These are phyloP conservation scores for Otus scops DNA, from an alignment of 2,797 vertebrate genomes.

Conservation along the genomic window DNA sequence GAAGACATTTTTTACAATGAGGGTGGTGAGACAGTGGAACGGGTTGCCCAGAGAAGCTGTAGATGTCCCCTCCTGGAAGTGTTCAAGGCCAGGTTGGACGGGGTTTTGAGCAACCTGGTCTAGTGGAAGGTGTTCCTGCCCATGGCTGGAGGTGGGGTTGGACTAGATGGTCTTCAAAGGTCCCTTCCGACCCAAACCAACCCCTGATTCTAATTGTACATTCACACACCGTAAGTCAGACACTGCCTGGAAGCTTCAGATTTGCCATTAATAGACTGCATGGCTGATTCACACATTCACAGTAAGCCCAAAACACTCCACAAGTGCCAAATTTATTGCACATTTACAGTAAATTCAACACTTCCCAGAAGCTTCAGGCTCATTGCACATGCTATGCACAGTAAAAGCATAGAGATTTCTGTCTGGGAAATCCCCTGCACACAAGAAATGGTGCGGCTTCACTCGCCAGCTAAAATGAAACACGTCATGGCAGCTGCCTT, in stretches of 20 bases:
- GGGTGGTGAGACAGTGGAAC: not conserved
- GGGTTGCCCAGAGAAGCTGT: not conserved
- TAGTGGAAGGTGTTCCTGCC: not conserved
- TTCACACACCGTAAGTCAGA: not conserved
- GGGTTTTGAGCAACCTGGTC: not conserved
- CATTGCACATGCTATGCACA: not conserved
- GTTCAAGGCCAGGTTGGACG: not conserved
- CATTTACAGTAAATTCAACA: not conserved
- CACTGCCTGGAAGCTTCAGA: not conserved
- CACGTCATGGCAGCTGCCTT: accelerated
- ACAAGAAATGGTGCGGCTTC: not conserved
- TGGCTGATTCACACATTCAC: constrained; percentile 19
- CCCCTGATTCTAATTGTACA: not conserved
- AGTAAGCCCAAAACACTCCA: not conserved
- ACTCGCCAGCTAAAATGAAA: accelerated
- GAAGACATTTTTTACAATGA: accelerated
- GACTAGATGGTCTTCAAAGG: not conserved
- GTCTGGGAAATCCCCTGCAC: not conserved
- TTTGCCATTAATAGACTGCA: not conserved
- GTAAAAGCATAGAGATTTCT: not conserved
- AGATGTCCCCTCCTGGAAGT: not conserved
- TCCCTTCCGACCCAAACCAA: not conserved
- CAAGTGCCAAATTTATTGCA: not conserved
- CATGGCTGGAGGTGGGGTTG: accelerated
- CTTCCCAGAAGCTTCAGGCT: not conserved